Conservation (phyloP, 1,140 invertebrate genomes). For the Ostrea denselamellosa region DNA sequence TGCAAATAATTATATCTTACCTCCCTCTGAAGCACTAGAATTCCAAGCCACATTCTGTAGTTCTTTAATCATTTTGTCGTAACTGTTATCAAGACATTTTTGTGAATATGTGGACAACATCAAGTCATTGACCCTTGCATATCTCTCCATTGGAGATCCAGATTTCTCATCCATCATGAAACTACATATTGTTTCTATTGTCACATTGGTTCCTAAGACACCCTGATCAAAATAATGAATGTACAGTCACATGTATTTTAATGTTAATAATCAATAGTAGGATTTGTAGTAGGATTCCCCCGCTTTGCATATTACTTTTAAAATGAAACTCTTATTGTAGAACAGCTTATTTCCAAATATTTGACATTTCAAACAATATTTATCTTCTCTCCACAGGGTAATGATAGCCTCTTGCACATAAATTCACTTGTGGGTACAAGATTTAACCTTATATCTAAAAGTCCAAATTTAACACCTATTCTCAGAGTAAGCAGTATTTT, state of each 20-base stretch:
- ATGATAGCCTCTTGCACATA: too few species aligned
- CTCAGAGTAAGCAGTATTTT: too few species aligned
- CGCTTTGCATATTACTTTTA: not conserved
- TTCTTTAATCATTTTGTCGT: slow-evolving; percentile 87
- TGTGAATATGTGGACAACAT: slow-evolving; percentile 85
- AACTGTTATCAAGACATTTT: slow-evolving; percentile 91
- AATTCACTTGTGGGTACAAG: too few species aligned
- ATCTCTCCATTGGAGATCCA: slow-evolving; percentile 84
- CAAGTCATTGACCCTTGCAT: slow-evolving; percentile 87
- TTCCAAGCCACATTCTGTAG: slow-evolving; percentile 86
- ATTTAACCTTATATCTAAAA: too few species aligned
- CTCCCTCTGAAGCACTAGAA: slow-evolving; percentile 72
- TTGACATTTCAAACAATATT: too few species aligned
- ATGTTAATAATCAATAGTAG: slow-evolving; percentile 32
- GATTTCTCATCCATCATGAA: slow-evolving; percentile 85
- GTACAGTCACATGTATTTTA: too few species aligned
- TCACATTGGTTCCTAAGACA: slow-evolving; percentile 84
- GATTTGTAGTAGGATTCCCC: not conserved
- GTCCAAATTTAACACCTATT: too few species aligned
- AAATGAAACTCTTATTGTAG: too few species aligned
- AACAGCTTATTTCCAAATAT: too few species aligned
- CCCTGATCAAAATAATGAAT: slow-evolving; percentile 69
- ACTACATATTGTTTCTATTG: slow-evolving; percentile 88
- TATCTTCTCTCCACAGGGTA: too few species aligned
- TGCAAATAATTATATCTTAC: slow-evolving; percentile 54